A percentile compares a stretch with the other conserved stretches of the same genome.
Evolutionary conservation across 1,140 invertebrate species (phyloP).

Genomic region (Zaprionus ghesquierei): DNA sequence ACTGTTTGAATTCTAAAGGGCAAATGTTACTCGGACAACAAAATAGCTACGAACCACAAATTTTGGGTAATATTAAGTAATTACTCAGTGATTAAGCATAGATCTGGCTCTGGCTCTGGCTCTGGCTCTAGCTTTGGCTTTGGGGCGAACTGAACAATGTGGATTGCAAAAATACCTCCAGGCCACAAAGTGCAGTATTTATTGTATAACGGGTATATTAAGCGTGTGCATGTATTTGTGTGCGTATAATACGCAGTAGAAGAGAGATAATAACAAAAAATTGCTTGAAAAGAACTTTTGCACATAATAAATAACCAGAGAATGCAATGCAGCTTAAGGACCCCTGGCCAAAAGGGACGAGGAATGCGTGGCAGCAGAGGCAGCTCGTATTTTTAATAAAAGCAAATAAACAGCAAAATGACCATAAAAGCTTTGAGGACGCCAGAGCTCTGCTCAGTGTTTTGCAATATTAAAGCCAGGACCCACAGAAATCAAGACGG

Average conservation of each 20-base stretch:
- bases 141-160: conserved; percentile 20
- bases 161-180: conserved; percentile 21
- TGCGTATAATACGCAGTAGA: conserved; percentile 1
- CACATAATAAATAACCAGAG: conserved; percentile 74
- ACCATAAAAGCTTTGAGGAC: conserved; percentile 61
- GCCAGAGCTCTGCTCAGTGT: conserved; percentile 26
- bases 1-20: not conserved
- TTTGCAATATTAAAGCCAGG: conserved; percentile 65
- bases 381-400: conserved; percentile 67
- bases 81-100: conserved; percentile 27
- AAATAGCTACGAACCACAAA: not conserved
- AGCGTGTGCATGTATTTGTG: conserved; percentile 11
- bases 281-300: conserved; percentile 57
- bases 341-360: conserved; percentile 7
- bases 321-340: conserved; percentile 45
- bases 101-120: too few relatives aligned
- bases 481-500: conserved; percentile 37
- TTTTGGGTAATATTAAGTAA: conserved; percentile 14
- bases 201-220: conserved; percentile 32
- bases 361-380: not conserved
- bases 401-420: conserved; percentile 60
- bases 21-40: not conserved
- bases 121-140: not conserved
- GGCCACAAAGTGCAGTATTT: conserved; percentile 51
- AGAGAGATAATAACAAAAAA: conserved; percentile 57